Base-by-base conservation (phyloP, 2,888 invertebrate genomes). In the Cerastis leucographa region DNA sequence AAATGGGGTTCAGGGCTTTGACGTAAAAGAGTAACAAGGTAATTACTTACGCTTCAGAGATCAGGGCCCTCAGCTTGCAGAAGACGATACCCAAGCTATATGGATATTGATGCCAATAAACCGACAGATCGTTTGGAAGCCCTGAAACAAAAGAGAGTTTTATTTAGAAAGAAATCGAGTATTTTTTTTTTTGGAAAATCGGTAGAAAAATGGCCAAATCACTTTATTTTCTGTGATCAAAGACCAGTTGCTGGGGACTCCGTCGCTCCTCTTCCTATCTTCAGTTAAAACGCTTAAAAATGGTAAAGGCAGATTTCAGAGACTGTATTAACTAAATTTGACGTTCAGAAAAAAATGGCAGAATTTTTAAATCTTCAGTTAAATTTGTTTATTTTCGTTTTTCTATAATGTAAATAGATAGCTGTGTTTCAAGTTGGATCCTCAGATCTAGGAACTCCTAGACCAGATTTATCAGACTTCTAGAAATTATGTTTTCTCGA, bases 91-190 rank as follows among this genome's bases (percentile, higher is more conserved):
- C 99, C 88, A 99, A 97, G 59, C 97, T 97, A 97, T 98, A 98
- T 0, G 99, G 99, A 93, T 99, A 99, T 91, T 98, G 98, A 91
- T 98, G 98, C 98, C 98, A 99, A 90, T 98, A 98, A 1, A 98
- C 97, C 54, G 98, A 97, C n/a, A 99, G 97, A 92, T 99, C 99
- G 90, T 98, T 98, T 0, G 99, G 99, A 22, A 99, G 95, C 84
- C 98, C 99, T 99, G 97, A 0, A 93, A 95, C 90, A 93, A 93
- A 76, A 70, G 8, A 64, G 1, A 64, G 4, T 61, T 61, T 61
- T 35, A 59, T 61, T 61, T 35, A 35, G 8, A 61, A 4, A 9
- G 9, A 35, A 29, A 29, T 8, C 0, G 7, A 9, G 19, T 8
- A 29, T 8, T 61, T 54, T 29, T 29, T 1, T 1, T 1, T 19